These are phyloP conservation scores for Xanthorhoe designata DNA, from an alignment of 2,888 invertebrate species.

Conservation along the genomic window DNA sequence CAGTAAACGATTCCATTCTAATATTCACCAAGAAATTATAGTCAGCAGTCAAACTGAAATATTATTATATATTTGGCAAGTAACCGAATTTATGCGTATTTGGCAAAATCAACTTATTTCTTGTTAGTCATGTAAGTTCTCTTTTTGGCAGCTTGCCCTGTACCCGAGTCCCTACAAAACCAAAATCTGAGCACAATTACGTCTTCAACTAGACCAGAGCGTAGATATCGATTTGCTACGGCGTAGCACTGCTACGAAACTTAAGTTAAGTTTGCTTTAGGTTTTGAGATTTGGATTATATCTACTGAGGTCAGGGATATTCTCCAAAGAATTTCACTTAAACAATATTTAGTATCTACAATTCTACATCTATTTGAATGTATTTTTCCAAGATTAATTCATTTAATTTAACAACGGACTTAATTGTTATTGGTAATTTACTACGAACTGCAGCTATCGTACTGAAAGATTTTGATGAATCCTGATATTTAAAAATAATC, in stretches of 20 bases:
- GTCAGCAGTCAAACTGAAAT: not conserved
- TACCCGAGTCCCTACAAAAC: not conserved
- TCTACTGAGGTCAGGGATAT: not conserved
- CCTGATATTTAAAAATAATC: not conserved
- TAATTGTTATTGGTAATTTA: not conserved
- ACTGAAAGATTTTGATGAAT: not conserved
- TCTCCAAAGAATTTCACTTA: too few species aligned
- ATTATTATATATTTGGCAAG: not conserved
- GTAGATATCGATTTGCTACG: not conserved
- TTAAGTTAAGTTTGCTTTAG: not conserved
- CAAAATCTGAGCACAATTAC: not conserved
- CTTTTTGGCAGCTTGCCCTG: not conserved
- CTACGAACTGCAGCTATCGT: not conserved
- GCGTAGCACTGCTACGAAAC: not conserved
- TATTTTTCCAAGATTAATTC: not conserved
- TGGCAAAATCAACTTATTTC: not conserved
- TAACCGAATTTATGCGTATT: not conserved
- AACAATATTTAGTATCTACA: too few species aligned
- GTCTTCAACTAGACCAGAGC: not conserved
- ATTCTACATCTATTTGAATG: too few species aligned
- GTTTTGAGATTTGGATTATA: not conserved
- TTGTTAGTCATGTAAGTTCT: not conserved
- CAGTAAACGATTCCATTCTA: too few species aligned
- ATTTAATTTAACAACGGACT: not conserved
- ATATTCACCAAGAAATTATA: not conserved